phyloP scores from a whole-genome alignment of 2,113 vertebrate species.

The Protobothrops mucrosquamatus region DNA sequence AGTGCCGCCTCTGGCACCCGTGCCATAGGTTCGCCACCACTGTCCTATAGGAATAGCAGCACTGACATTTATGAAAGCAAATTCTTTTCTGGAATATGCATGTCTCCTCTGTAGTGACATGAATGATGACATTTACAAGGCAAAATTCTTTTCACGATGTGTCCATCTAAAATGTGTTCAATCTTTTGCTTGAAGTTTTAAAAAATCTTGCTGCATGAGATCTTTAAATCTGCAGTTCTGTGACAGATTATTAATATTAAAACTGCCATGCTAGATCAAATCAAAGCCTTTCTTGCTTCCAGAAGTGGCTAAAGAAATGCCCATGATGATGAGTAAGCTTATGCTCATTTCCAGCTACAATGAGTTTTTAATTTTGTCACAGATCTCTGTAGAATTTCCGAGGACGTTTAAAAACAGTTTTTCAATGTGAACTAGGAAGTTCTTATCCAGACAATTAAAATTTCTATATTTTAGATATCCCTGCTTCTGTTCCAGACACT shows the following conservation, averaged over 20 bases:
- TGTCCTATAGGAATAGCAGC: not conserved
- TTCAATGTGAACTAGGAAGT: not conserved
- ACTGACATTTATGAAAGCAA: constrained; percentile 5
- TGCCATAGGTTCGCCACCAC: too few species aligned
- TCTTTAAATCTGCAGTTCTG: not conserved
- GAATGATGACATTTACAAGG: not conserved
- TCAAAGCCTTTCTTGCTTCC: not conserved
- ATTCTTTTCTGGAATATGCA: not conserved
- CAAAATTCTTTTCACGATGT: not conserved
- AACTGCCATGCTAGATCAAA: not conserved
- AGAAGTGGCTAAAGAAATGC: not conserved
- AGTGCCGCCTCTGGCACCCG: too few species aligned
- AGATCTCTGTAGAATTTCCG: not conserved
- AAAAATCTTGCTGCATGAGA: not conserved
- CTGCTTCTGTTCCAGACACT: not conserved
- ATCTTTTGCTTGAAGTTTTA: not conserved
- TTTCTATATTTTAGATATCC: not conserved
- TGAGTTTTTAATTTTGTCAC: not conserved
- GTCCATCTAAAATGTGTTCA: not conserved
- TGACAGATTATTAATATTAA: not conserved
- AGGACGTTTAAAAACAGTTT: not conserved
- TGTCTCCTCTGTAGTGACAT: not conserved
- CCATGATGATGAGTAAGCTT: not conserved
- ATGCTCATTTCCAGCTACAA: not conserved
- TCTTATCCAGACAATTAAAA: not conserved